These are phyloP conservation scores for Neoaliturus tenellus DNA, from an alignment of 2,888 invertebrate species.

Conservation along the genomic window DNA sequence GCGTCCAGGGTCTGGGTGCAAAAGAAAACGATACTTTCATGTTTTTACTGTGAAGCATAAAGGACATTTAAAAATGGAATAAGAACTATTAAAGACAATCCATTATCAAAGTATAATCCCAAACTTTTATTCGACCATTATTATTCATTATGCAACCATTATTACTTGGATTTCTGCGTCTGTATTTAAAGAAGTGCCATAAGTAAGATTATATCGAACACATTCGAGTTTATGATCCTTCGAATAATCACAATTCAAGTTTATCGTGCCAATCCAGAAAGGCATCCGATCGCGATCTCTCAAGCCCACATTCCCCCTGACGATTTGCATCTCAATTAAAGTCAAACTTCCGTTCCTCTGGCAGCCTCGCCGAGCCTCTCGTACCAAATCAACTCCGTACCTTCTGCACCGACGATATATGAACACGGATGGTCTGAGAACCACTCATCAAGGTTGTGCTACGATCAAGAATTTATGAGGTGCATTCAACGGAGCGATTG, in stretches of 20 bases:
- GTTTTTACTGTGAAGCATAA: too few species aligned
- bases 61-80: too few species aligned
- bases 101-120: too few species aligned
- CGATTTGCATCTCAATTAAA: constrained; percentile 30
- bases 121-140: too few species aligned
- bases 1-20: too few species aligned
- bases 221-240: neutral
- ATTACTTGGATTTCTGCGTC: too few species aligned
- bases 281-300: neutral
- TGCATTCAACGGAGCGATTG: too few species aligned
- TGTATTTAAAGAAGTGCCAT: neutral
- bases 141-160: too few species aligned
- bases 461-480: neutral
- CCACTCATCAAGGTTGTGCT: neutral
- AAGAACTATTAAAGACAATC: too few species aligned
- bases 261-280: neutral
- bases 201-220: neutral
- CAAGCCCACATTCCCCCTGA: constrained; percentile 2
- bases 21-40: too few species aligned
- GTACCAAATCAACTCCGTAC: neutral
- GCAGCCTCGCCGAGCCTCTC: neutral
- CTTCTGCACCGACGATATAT: neutral
- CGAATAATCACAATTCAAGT: constrained; percentile 2
- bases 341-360: neutral
- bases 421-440: neutral